phyloP scores from a whole-genome alignment of 2,797 vertebrate species.

The Enteromius thamalakanensis region DNA sequence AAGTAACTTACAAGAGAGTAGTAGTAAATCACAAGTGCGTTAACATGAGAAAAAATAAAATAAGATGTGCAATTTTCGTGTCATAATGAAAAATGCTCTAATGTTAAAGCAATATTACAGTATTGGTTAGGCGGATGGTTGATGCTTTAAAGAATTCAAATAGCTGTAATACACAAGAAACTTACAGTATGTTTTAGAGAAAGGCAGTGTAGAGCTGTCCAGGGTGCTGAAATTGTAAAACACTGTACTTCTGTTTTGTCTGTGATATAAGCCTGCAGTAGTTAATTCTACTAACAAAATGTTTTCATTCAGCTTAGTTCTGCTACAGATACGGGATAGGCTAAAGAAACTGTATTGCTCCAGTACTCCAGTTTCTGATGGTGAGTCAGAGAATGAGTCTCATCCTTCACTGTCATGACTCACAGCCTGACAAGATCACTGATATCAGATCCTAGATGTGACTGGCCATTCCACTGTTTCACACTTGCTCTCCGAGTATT shows the following conservation, averaged over 20 bases:
- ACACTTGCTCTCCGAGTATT: slow-evolving; percentile 51
- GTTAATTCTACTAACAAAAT: background rate
- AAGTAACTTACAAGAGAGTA: too few relatives aligned
- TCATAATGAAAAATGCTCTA: background rate
- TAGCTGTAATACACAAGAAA: background rate
- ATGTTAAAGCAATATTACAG: background rate
- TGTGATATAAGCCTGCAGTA: background rate
- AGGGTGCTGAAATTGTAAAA: slow-evolving; percentile 58
- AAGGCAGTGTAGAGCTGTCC: slow-evolving; percentile 48
- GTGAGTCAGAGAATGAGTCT: background rate
- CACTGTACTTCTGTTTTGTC: background rate
- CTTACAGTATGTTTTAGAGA: background rate
- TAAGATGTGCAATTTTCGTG: background rate
- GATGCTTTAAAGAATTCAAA: background rate
- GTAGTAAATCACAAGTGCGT: background rate
- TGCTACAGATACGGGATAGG: background rate
- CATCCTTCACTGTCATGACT: slow-evolving; percentile 9
- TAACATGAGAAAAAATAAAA: too few relatives aligned
- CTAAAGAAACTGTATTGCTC: background rate
- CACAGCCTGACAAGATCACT: slow-evolving; percentile 22
- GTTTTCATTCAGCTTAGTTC: background rate
- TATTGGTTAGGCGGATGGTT: background rate
- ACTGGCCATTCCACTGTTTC: slow-evolving; percentile 43
- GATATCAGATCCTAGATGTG: slow-evolving; percentile 45
- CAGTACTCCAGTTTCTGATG: background rate